These are phyloP conservation scores for Distichodus sexfasciatus DNA, from an alignment of 2,797 vertebrate genomes.

Conservation along the genomic window DNA sequence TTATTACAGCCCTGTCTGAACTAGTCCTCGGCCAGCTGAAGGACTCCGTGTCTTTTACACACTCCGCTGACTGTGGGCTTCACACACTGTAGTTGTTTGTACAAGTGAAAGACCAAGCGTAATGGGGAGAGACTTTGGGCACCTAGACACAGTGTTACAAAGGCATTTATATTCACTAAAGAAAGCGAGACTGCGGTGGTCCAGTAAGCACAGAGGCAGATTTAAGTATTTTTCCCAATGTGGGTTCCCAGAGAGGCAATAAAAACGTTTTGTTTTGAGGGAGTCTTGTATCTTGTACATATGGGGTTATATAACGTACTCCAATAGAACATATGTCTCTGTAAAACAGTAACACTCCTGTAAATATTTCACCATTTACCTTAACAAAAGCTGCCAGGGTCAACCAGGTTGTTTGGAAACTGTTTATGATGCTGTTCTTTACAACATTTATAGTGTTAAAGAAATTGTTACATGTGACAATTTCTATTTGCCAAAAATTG, in stretches of 20 bases:
- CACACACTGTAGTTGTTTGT: not conserved
- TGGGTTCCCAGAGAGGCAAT: constrained; percentile 27
- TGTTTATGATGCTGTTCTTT: too few species aligned
- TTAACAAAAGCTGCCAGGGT: too few species aligned
- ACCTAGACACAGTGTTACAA: constrained; percentile 23
- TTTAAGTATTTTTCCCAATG: constrained; percentile 12
- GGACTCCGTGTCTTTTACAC: not conserved
- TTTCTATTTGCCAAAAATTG: too few species aligned
- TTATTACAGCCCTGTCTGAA: too few species aligned
- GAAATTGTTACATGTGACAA: too few species aligned
- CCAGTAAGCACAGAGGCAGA: not conserved
- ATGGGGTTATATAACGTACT: too few species aligned
- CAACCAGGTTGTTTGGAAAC: too few species aligned
- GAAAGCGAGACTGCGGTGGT: constrained; percentile 14
- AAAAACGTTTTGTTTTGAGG: not conserved
- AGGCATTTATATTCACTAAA: not conserved
- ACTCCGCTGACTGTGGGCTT: not conserved
- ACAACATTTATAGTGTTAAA: too few species aligned
- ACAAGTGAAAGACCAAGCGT: not conserved
- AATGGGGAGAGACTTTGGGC: not conserved
- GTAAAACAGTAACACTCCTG: too few species aligned
- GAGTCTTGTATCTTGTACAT: too few species aligned
- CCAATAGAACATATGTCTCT: too few species aligned
- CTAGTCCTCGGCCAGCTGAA: not conserved
- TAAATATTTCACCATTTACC: too few species aligned